phyloP scores from a whole-genome alignment of 1,140 invertebrate genomes.

The Drosophila novamexicana region DNA sequence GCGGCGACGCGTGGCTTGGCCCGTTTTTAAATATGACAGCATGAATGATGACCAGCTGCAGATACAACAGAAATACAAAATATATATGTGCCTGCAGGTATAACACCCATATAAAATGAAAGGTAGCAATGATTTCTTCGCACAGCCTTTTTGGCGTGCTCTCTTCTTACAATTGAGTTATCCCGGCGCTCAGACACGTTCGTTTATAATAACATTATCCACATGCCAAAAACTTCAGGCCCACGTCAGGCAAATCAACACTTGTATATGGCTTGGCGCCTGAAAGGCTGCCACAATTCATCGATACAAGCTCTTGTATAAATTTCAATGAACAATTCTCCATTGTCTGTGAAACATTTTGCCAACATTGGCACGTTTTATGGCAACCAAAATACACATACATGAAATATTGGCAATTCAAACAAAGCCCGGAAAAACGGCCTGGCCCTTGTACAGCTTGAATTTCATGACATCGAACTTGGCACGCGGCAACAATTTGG shows the following conservation, averaged over 20 bases:
- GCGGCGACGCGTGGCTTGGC: neutral
- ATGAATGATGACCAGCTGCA: conserved; percentile 26
- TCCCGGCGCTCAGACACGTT: conserved; percentile 18
- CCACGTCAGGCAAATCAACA: neutral
- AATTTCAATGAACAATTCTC: conserved; percentile 7
- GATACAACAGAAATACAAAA: neutral
- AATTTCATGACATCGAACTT: conserved; percentile 1
- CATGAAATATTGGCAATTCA: conserved; percentile 14
- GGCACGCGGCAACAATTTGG: conserved; percentile 6
- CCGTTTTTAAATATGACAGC: conserved; percentile 28
- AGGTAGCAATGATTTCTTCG: conserved; percentile 2
- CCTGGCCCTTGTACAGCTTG: neutral
- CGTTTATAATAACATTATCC: conserved; percentile 27
- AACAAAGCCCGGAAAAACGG: neutral
- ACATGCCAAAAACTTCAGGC: neutral
- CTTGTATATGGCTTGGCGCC: conserved; percentile 23
- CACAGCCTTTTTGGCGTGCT: conserved; percentile 5
- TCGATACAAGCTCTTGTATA: conserved; percentile 17
- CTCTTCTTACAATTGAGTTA: neutral
- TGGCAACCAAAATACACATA: conserved; percentile 12
- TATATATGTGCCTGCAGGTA: neutral
- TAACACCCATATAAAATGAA: conserved; percentile 7
- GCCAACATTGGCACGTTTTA: conserved; percentile 35
- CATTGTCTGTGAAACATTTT: conserved; percentile 25
- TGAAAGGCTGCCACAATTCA: conserved; percentile 34